Conservation (phyloP, 2,888 invertebrate species). For the Apodemia zela region DNA sequence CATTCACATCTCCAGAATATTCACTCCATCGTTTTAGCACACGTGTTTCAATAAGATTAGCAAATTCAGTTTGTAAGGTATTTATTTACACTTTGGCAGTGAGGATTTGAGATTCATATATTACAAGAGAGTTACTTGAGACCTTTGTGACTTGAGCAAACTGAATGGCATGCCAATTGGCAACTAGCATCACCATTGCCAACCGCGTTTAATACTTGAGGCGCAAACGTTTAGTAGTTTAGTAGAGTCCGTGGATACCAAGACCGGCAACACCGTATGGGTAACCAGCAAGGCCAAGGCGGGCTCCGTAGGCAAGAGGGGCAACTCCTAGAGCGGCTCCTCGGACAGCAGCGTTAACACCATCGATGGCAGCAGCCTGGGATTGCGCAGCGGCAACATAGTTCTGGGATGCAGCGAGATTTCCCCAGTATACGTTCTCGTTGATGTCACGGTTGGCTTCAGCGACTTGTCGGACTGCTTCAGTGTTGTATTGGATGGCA, state of each 20-base stretch:
- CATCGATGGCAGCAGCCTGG: constrained; percentile 62
- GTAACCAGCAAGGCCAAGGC: constrained; percentile 31
- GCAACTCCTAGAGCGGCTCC: constrained; percentile 38
- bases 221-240: constrained; percentile 54
- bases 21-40: too few species aligned
- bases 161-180: constrained; percentile 34
- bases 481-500: constrained; percentile 59
- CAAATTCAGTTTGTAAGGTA: constrained; percentile 40
- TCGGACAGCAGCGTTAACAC: constrained; percentile 48
- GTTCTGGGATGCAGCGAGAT: constrained; percentile 64
- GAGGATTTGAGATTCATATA: constrained; percentile 68
- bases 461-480: constrained; percentile 58
- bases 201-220: constrained; percentile 22
- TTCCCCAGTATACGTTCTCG: constrained; percentile 71
- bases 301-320: constrained; percentile 36
- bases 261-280: constrained; percentile 23
- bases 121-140: constrained; percentile 79
- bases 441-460: constrained; percentile 65
- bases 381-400: constrained; percentile 68
- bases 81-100: constrained; percentile 81
- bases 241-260: constrained; percentile 46
- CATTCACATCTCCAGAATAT: too few species aligned
- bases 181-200: constrained; percentile 19
- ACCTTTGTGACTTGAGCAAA: constrained; percentile 61
- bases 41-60: neutral